Evolutionary conservation across 2,797 vertebrate genomes (phyloP).

Genomic region (Eleutherodactylus coqui): DNA sequence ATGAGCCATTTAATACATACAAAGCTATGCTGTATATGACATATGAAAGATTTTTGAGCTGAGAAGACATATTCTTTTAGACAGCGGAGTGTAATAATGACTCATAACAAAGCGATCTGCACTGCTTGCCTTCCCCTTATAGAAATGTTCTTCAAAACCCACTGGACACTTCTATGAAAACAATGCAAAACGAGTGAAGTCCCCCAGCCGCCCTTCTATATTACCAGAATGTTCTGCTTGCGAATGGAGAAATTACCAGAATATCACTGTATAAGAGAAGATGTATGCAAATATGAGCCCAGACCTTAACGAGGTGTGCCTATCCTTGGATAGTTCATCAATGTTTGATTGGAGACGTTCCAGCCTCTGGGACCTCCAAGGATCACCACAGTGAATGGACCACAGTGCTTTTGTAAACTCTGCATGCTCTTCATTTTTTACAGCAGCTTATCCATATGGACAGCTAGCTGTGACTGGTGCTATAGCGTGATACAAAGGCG

Average conservation of each 20-base stretch:
- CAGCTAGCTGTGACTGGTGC: no score
- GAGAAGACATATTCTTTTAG: constrained; percentile 19
- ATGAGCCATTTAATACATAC: neutral
- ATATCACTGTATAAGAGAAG: neutral
- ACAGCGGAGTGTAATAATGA: constrained; percentile 8
- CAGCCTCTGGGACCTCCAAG: no score
- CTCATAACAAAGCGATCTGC: constrained; percentile 8
- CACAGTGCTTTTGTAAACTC: no score
- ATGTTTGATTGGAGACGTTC: no score
- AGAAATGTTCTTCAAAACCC: neutral
- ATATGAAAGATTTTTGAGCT: constrained; percentile 3
- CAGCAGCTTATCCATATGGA: no score
- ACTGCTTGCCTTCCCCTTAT: neutral
- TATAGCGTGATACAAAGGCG: no score
- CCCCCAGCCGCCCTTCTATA: neutral
- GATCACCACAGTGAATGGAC: no score
- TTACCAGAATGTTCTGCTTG: neutral
- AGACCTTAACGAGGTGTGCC: neutral
- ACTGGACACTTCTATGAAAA: neutral
- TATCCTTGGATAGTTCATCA: neutral
- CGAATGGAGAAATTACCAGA: neutral
- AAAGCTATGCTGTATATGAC: neutral
- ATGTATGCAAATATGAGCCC: neutral
- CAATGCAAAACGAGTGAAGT: neutral
- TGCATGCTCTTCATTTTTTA: no score